Conservation (phyloP, 2,888 invertebrate genomes). For the Morpho deidamia region DNA sequence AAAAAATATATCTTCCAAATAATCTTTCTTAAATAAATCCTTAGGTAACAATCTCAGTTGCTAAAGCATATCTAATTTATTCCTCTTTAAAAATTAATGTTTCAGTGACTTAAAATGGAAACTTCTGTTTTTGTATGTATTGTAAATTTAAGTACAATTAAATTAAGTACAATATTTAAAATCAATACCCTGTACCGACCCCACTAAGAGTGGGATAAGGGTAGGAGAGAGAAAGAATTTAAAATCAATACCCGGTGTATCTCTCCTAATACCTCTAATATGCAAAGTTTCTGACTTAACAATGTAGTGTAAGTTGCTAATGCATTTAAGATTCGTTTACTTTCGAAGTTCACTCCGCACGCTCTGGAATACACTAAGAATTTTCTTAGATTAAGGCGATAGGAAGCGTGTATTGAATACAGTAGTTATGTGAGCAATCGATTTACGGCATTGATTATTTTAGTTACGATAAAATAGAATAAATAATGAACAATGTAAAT, state of each 20-base stretch:
- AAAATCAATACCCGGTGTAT: conserved; percentile 12
- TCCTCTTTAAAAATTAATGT: too few relatives aligned
- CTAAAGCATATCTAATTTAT: too few relatives aligned
- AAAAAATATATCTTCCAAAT: background rate
- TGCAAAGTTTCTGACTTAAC: conserved; percentile 30
- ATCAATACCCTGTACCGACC: too few relatives aligned
- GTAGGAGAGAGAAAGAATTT: background rate
- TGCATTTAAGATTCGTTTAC: conserved; percentile 37
- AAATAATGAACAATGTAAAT: too few relatives aligned
- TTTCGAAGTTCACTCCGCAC: conserved; percentile 35
- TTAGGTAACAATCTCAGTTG: too few relatives aligned
- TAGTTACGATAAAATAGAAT: background rate
- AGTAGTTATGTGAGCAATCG: conserved; percentile 2
- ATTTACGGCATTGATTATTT: background rate
- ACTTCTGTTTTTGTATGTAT: too few relatives aligned
- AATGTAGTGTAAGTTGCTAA: conserved; percentile 39
- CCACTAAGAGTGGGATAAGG: too few relatives aligned
- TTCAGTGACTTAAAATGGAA: too few relatives aligned
- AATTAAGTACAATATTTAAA: too few relatives aligned
- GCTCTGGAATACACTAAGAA: conserved; percentile 25
- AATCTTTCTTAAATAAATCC: too few relatives aligned
- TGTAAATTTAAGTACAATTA: too few relatives aligned
- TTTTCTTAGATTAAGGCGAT: conserved; percentile 23
- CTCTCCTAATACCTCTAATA: conserved; percentile 21
- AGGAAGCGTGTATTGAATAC: background rate